Evolutionary conservation across 1,140 invertebrate genomes (phyloP).

Genomic region (Hermetia illucens): DNA sequence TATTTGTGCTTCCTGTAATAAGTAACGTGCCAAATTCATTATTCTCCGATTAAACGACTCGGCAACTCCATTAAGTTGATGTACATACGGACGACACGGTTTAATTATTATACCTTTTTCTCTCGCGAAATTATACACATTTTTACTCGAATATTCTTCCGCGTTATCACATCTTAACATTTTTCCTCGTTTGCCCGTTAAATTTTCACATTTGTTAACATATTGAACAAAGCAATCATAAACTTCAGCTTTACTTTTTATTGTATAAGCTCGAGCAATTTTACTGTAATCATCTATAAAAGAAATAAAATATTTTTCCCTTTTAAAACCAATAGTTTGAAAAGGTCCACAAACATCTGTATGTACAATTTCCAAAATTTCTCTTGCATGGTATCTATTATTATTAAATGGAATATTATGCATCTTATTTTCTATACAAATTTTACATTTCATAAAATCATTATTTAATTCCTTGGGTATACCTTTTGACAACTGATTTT

Average conservation of each 20-base stretch:
- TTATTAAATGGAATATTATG: slow-evolving; percentile 30
- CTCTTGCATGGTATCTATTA: slow-evolving; percentile 18
- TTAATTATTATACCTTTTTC: slow-evolving; percentile 8
- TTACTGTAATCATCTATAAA: slow-evolving; percentile 21
- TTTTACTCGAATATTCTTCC: slow-evolving; percentile 10
- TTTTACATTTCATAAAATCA: slow-evolving; percentile 15
- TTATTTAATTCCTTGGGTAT: slow-evolving; percentile 10
- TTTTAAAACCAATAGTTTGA: slow-evolving; percentile 12
- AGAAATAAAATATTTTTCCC: slow-evolving; percentile 22
- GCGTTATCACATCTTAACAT: slow-evolving; percentile 13
- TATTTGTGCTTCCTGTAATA: slow-evolving; percentile 1
- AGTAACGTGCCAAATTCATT: slow-evolving; percentile 21
- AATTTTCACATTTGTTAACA: slow-evolving; percentile 2
- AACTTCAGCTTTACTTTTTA: slow-evolving; percentile 16
- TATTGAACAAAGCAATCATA: slow-evolving; percentile 8
- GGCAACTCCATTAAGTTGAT: slow-evolving; percentile 29
- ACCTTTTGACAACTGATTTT: slow-evolving; percentile 6
- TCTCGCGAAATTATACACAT: slow-evolving; percentile 7
- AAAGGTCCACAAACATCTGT: slow-evolving; percentile 18
- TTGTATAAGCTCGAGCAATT: slow-evolving; percentile 13
- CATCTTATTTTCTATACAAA: slow-evolving; percentile 12
- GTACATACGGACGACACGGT: slow-evolving; percentile 18
- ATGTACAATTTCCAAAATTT: slow-evolving; percentile 13
- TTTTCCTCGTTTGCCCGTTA: slow-evolving; percentile 8
- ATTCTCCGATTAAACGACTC: slow-evolving; percentile 31